These are phyloP conservation scores for Liposcelis brunnea DNA, from an alignment of 2,888 invertebrate genomes.

Conservation along the genomic window DNA sequence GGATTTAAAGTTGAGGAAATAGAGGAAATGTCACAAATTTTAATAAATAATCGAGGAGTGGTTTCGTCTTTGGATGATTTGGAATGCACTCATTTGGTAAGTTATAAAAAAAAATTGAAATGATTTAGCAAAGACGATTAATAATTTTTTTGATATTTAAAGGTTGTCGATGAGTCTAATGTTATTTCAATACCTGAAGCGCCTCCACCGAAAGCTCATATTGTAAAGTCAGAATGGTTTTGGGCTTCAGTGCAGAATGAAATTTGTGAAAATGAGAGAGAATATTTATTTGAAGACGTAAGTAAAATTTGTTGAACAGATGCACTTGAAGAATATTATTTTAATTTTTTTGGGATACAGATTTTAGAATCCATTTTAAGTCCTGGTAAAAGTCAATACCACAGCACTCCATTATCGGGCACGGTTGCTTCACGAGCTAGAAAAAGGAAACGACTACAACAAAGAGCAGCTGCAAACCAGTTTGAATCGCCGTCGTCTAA, in stretches of 20 bases:
- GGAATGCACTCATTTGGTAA: no score
- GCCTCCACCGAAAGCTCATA: slow-evolving; percentile 45
- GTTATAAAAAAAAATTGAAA: background rate
- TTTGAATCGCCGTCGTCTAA: slow-evolving; percentile 33
- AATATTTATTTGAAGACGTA: slow-evolving; percentile 75
- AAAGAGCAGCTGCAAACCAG: slow-evolving; percentile 31
- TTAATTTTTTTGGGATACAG: no score
- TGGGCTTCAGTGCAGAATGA: slow-evolving; percentile 97
- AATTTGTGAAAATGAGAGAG: slow-evolving; percentile 76
- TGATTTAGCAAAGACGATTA: background rate
- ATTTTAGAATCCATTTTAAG: no score
- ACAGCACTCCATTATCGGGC: no score
- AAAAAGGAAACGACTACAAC: slow-evolving; percentile 15
- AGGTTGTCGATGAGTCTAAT: slow-evolving; percentile 75
- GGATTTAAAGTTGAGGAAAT: no score
- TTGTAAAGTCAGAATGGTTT: slow-evolving; percentile 91
- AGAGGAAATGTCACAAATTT: no score
- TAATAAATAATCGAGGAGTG: no score
- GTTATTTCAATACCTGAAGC: slow-evolving; percentile 53
- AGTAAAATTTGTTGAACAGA: slow-evolving; percentile 28
- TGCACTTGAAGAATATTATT: no score
- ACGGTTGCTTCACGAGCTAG: slow-evolving; percentile 23
- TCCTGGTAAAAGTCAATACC: no score
- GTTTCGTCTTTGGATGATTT: no score
- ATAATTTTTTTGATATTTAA: slow-evolving; percentile 18